These are phyloP conservation scores for Sebastes diaconus DNA, from an alignment of 2,797 vertebrate genomes.

Conservation along the genomic window DNA sequence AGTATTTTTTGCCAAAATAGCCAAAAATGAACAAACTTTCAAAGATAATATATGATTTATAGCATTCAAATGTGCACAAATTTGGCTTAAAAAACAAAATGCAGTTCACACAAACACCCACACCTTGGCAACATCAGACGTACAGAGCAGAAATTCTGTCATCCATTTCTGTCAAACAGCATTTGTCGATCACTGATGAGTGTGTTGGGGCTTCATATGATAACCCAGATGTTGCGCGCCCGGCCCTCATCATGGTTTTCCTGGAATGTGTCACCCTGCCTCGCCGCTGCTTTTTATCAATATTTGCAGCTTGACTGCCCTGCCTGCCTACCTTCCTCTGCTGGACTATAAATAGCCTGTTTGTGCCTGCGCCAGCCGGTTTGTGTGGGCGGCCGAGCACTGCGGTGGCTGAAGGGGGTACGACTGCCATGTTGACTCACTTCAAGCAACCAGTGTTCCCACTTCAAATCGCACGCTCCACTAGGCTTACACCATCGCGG, in stretches of 20 bases:
- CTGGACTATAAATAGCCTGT: slow-evolving; percentile 75
- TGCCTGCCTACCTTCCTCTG: slow-evolving; percentile 36
- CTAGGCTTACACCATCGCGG: background rate
- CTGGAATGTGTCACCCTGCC: slow-evolving; percentile 47
- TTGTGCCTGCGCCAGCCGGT: slow-evolving; percentile 45
- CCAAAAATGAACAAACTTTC: background rate
- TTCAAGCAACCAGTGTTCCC: slow-evolving; percentile 48
- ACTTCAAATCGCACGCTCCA: slow-evolving; percentile 27
- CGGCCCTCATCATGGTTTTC: slow-evolving; percentile 39
- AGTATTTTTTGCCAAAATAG: background rate
- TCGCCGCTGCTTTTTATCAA: slow-evolving; percentile 67
- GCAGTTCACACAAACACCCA: background rate
- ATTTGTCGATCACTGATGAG: slow-evolving; percentile 6
- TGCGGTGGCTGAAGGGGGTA: slow-evolving; percentile 19
- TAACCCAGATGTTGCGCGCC: slow-evolving; percentile 44
- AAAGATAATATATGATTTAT: background rate
- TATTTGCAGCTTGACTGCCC: slow-evolving; percentile 68
- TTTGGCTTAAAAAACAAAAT: background rate
- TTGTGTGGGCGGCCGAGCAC: slow-evolving; percentile 22
- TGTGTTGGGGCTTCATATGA: slow-evolving; percentile 6
- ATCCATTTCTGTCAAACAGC: background rate
- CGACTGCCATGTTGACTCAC: slow-evolving; percentile 38
- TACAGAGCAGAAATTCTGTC: background rate
- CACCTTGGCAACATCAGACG: background rate
- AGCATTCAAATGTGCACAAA: background rate